A percentile compares a stretch with the other conserved stretches of the same genome.
These are phyloP conservation scores for Macquaria ambigua DNA, from an alignment of 2,113 vertebrate genomes.

Conservation along the genomic window DNA sequence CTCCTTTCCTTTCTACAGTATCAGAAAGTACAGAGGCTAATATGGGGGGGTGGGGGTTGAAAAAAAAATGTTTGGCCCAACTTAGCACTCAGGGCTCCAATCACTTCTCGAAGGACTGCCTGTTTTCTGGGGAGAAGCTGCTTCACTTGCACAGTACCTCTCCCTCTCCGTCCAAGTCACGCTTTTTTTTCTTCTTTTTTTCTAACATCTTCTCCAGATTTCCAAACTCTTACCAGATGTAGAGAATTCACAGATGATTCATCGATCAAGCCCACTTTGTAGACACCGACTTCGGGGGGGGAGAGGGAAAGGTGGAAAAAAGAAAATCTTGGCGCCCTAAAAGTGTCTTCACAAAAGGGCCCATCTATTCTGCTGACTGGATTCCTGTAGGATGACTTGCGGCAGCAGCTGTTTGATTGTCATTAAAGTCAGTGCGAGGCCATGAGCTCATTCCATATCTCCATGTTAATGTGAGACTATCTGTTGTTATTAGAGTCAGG, in stretches of 20 bases:
- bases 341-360: constrained; percentile 77
- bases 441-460: constrained; percentile 70
- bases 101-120: constrained; percentile 36
- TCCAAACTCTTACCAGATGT: constrained; percentile 91
- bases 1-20: constrained; percentile 27
- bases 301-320: constrained; percentile 41
- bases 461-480: constrained; percentile 66
- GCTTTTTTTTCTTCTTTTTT: constrained; percentile 66
- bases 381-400: constrained; percentile 79
- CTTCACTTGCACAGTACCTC: constrained; percentile 79
- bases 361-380: constrained; percentile 78
- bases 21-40: constrained; percentile 31
- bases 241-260: constrained; percentile 87
- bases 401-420: constrained; percentile 79
- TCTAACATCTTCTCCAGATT: constrained; percentile 84
- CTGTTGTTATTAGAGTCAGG: constrained; percentile 26
- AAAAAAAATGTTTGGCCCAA: constrained; percentile 18
- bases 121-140: constrained; percentile 74
- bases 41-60: neutral
- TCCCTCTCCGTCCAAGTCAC: constrained; percentile 76
- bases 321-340: constrained; percentile 61
- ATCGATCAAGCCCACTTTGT: constrained; percentile 86
- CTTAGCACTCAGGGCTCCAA: constrained; percentile 18
- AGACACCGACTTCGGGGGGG: constrained; percentile 85
- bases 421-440: constrained; percentile 60